Conservation (phyloP, 1,140 invertebrate species). For the Yoshiicerus persimilis region DNA sequence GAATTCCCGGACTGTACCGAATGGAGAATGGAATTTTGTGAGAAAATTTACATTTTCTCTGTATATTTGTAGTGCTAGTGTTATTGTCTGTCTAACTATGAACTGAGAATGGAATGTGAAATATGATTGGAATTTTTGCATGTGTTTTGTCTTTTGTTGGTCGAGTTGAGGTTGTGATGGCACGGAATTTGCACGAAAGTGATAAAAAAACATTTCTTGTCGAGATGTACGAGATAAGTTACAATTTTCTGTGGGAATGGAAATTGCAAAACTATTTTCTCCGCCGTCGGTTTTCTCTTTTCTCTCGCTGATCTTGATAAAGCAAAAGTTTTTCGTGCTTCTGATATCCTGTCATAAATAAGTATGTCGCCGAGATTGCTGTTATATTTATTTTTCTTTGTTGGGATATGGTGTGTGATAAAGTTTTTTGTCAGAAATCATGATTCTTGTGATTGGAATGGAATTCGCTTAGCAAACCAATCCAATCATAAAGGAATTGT, state of each 20-base stretch:
- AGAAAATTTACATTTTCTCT: background rate
- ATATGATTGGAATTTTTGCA: background rate
- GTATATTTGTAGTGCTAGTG: no score
- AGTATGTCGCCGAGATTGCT: background rate
- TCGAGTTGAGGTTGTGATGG: constrained; percentile 4
- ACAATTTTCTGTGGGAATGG: background rate
- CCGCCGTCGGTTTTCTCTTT: background rate
- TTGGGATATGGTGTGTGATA: no score
- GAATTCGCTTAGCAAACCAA: background rate
- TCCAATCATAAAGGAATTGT: no score
- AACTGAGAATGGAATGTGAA: background rate
- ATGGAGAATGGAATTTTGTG: background rate
- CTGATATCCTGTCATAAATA: background rate
- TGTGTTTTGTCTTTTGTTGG: background rate
- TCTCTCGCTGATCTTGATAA: background rate
- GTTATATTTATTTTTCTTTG: background rate
- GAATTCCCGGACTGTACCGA: no score
- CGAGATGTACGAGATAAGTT: background rate
- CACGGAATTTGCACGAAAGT: constrained; percentile 8
- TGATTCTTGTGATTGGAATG: background rate
- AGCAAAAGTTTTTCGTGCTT: background rate
- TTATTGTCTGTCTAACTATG: no score
- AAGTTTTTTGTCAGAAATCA: background rate
- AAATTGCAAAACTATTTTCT: background rate
- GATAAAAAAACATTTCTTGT: background rate